A percentile compares a stretch with the other conserved stretches of the same genome.
phyloP scores from a whole-genome alignment of 2,113 vertebrate genomes.

The Pitta sordida region DNA sequence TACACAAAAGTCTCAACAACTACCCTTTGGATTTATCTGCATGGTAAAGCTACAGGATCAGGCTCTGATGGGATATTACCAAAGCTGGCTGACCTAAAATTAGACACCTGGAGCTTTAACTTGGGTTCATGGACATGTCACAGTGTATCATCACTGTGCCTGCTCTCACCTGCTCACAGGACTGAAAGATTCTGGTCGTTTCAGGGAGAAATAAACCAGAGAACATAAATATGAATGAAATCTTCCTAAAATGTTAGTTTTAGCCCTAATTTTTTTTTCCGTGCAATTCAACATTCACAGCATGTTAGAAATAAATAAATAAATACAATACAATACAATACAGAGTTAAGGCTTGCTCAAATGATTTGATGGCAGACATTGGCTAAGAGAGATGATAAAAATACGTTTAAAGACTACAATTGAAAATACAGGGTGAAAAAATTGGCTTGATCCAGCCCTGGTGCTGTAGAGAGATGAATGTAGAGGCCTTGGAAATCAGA shows the following conservation, averaged over 20 bases:
- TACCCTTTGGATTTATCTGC: neutral
- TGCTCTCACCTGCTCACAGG: neutral
- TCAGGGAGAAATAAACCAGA: neutral
- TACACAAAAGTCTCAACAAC: neutral
- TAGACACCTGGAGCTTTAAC: slow-evolving; percentile 14
- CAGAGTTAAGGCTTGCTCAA: neutral
- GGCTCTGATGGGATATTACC: neutral
- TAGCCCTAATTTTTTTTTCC: neutral
- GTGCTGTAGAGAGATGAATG: neutral
- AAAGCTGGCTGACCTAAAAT: slow-evolving; percentile 48
- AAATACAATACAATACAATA: too few species aligned
- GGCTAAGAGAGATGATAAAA: neutral
- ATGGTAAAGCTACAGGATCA: neutral
- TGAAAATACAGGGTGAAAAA: neutral
- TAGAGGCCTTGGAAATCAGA: neutral
- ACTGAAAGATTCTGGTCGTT: neutral
- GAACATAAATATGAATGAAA: neutral
- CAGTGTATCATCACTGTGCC: neutral
- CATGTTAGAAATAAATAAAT: neutral
- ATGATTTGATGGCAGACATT: neutral
- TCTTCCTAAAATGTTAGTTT: neutral
- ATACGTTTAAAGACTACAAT: neutral
- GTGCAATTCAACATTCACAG: neutral
- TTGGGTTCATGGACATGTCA: slow-evolving; percentile 37
- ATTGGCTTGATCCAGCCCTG: rapidly evolving